Conservation (phyloP, 2,888 invertebrate genomes). For the Pyrochroa serraticornis region DNA sequence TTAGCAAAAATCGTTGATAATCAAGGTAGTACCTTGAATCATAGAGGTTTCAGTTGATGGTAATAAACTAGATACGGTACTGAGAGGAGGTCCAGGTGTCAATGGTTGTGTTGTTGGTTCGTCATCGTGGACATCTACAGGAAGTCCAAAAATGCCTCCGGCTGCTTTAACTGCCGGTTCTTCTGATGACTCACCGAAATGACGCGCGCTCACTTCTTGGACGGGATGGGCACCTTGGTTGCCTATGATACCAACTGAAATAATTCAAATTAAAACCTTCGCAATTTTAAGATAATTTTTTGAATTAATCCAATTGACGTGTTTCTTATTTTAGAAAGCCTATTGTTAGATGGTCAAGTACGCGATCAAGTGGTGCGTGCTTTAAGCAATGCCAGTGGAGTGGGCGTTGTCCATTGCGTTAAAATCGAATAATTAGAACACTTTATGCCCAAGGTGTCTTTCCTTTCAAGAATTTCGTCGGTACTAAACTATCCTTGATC, state of each 20-base stretch:
- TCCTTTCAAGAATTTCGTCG: background rate
- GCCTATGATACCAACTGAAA: conserved; percentile 73
- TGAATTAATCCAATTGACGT: too few species aligned
- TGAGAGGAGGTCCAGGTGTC: conserved; percentile 52
- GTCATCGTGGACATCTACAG: conserved; percentile 16
- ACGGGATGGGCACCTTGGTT: conserved; percentile 67
- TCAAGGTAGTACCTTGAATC: conserved; percentile 60
- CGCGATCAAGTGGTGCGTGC: background rate
- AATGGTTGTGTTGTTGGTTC: conserved; percentile 38
- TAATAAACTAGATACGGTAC: conserved; percentile 48
- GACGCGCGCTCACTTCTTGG: conserved; percentile 64
- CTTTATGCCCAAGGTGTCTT: conserved; percentile 1
- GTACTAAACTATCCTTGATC: background rate
- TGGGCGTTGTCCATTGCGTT: conserved; percentile 7
- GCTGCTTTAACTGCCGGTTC: conserved; percentile 59
- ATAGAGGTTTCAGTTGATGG: conserved; percentile 62
- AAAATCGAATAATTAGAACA: background rate
- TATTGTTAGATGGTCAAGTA: background rate
- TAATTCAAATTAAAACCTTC: too few species aligned
- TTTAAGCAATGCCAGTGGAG: background rate
- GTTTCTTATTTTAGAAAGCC: too few species aligned
- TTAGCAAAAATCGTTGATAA: conserved; percentile 3
- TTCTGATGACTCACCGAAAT: conserved; percentile 60
- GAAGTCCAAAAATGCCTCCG: conserved; percentile 56
- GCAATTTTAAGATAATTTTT: background rate